These are phyloP conservation scores for Leistus spinibarbis DNA, from an alignment of 2,888 invertebrate species.

Conservation along the genomic window DNA sequence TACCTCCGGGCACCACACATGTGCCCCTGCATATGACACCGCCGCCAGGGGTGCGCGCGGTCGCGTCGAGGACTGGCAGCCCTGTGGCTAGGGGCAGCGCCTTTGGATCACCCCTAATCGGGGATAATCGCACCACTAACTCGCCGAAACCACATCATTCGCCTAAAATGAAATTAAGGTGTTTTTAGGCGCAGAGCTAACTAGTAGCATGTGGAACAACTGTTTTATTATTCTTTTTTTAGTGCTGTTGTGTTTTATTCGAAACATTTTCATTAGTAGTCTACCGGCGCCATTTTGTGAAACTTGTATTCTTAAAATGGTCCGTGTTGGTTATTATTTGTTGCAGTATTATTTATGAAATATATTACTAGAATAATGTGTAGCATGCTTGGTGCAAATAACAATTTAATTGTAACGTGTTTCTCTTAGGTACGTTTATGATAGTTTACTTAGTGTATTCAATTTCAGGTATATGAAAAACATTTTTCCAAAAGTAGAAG, in stretches of 20 bases:
- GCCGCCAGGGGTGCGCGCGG: slow-evolving; percentile 60
- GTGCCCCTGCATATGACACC: slow-evolving; percentile 70
- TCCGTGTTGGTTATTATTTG: no score
- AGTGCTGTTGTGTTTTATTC: slow-evolving; percentile 2
- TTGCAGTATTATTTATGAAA: no score
- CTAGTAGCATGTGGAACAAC: slow-evolving; percentile 33
- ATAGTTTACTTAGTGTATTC: slow-evolving; percentile 39
- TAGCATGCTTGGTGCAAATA: no score
- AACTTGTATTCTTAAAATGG: no score
- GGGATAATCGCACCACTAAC: slow-evolving; percentile 59
- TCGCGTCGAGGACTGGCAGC: slow-evolving; percentile 56
- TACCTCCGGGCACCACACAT: slow-evolving; percentile 53
- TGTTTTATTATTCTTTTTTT: slow-evolving; percentile 18
- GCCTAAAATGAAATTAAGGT: slow-evolving; percentile 94
- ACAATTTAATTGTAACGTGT: no score
- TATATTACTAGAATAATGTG: no score
- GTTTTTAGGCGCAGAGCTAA: slow-evolving; percentile 46
- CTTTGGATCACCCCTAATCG: slow-evolving; percentile 66
- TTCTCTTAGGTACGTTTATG: neutral
- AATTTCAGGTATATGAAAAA: slow-evolving; percentile 84
- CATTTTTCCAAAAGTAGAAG: slow-evolving; percentile 89
- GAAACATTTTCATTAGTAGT: no score
- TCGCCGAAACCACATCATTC: slow-evolving; percentile 76
- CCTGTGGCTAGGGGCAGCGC: slow-evolving; percentile 67
- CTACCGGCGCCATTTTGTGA: no score